These are phyloP conservation scores for Buathra laborator DNA, from an alignment of 2,888 invertebrate genomes.

Conservation along the genomic window DNA sequence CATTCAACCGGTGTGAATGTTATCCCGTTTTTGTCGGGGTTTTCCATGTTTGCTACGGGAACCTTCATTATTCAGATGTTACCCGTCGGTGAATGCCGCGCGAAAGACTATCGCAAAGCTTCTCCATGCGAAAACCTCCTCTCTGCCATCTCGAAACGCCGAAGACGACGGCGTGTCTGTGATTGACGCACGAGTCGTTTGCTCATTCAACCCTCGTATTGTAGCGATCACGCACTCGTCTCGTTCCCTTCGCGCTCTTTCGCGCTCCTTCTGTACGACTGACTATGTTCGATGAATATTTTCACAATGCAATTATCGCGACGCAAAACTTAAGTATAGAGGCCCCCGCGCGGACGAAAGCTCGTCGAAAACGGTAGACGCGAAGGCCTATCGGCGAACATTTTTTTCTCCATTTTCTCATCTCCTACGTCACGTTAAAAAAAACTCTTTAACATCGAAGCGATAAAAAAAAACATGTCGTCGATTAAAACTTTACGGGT, in stretches of 20 bases:
- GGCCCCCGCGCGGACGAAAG: constrained; percentile 15
- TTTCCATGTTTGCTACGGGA: constrained; percentile 3
- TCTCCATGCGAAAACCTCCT: neutral
- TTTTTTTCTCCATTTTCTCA: constrained; percentile 13
- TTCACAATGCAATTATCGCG: constrained; percentile 78
- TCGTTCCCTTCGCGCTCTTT: constrained; percentile 24
- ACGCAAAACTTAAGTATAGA: constrained; percentile 64
- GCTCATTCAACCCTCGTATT: constrained; percentile 73
- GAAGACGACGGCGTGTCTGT: constrained; percentile 62
- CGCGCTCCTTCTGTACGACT: constrained; percentile 66
- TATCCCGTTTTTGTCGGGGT: constrained; percentile 4
- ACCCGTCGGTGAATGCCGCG: neutral
- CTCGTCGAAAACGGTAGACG: constrained; percentile 23
- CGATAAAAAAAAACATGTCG: neutral
- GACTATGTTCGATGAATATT: constrained; percentile 77
- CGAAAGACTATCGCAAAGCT: neutral
- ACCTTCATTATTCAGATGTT: constrained; percentile 10
- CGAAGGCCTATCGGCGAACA: constrained; percentile 1
- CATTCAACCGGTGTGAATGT: constrained; percentile 14
- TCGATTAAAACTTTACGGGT: neutral
- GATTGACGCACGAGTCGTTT: constrained; percentile 73
- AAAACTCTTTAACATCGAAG: neutral
- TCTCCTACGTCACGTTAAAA: neutral
- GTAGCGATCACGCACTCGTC: constrained; percentile 63
- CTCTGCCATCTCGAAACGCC: constrained; percentile 35